A percentile compares a stretch with the other conserved stretches of the same genome.
phyloP scores from a whole-genome alignment of 2,797 vertebrate genomes.

The Pelodytes ibericus region DNA sequence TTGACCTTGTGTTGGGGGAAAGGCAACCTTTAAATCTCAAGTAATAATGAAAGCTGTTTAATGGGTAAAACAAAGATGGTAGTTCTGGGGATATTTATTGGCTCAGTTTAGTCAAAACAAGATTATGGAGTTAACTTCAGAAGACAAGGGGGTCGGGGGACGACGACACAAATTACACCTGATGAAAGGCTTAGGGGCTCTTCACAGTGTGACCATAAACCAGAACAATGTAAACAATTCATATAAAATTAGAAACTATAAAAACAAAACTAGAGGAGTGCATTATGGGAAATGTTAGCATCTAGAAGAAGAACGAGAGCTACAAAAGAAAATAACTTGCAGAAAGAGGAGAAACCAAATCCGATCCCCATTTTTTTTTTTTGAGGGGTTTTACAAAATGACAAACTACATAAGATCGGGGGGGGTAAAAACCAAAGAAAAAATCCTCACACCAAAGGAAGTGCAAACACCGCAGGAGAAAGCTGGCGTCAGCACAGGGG shows the following conservation, averaged over 20 bases:
- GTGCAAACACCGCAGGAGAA: background rate
- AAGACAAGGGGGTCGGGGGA: background rate
- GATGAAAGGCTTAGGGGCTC: too few species aligned
- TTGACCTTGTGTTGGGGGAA: constrained; percentile 17
- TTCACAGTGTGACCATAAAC: too few species aligned
- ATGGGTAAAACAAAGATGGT: background rate
- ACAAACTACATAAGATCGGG: background rate
- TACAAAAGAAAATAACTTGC: background rate
- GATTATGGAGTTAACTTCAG: background rate
- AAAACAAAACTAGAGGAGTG: too few species aligned
- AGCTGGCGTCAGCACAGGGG: constrained; percentile 3
- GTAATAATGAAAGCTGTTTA: background rate
- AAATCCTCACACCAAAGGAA: background rate
- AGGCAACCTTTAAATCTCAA: background rate
- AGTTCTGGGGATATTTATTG: background rate
- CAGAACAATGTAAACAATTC: too few species aligned
- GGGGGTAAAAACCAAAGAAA: background rate
- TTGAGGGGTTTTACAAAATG: background rate
- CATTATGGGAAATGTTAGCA: too few species aligned
- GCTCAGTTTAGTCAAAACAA: too few species aligned
- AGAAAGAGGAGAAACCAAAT: background rate
- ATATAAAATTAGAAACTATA: too few species aligned
- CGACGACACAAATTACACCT: background rate
- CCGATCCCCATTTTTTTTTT: background rate
- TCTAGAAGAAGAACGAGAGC: too few species aligned